A percentile compares a stretch with the other conserved stretches of the same genome.
Evolutionary conservation across 2,888 invertebrate species (phyloP).

Genomic region (Ochropleura leucogaster): DNA sequence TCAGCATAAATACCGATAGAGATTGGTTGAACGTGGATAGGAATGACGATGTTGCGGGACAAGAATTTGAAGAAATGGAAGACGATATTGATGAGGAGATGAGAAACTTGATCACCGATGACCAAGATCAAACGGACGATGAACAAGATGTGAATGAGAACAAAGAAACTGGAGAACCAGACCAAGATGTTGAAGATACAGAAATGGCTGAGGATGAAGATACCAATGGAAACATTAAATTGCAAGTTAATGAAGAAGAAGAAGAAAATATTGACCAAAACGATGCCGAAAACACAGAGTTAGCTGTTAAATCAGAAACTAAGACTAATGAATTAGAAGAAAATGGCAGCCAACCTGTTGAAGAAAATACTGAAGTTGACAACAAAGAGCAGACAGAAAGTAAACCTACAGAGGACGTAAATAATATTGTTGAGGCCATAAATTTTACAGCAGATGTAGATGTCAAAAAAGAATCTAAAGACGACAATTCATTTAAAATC

Average conservation of each 20-base stretch:
- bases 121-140: background rate
- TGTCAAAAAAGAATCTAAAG: background rate
- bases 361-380: background rate
- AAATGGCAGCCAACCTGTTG: background rate
- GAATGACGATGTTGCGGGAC: background rate
- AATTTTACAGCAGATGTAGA: constrained; percentile 32
- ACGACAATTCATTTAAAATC: background rate
- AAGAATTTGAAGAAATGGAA: background rate
- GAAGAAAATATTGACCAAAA: constrained; percentile 4
- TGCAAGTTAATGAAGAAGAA: constrained; percentile 22
- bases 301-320: background rate
- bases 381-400: background rate
- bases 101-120: background rate
- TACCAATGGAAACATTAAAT: constrained; percentile 28
- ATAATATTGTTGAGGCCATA: background rate
- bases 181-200: background rate
- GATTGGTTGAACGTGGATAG: background rate
- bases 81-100: constrained; percentile 17
- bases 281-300: constrained; percentile 3
- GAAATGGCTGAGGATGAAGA: constrained; percentile 16
- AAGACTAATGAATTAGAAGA: background rate
- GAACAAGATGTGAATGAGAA: constrained; percentile 3
- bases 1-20: background rate
- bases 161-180: background rate
- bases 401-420: background rate